Evolutionary conservation across 1,140 invertebrate genomes (phyloP).

Genomic region (Callitettix versicolor): DNA sequence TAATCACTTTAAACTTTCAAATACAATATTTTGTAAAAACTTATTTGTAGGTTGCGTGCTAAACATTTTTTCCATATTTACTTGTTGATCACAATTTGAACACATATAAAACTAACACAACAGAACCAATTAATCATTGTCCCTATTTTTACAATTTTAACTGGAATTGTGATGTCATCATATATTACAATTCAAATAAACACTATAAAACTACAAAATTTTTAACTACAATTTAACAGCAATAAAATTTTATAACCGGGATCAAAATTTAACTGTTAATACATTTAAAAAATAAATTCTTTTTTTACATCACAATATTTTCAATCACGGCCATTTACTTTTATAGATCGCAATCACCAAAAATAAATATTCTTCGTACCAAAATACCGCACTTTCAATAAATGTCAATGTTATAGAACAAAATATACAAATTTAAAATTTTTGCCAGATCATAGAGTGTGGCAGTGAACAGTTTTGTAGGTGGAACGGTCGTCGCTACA

Average conservation of each 20-base stretch:
- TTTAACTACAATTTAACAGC: slow-evolving; percentile 14
- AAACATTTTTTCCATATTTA: slow-evolving; percentile 10
- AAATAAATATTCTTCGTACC: slow-evolving; percentile 20
- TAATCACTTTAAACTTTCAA: neutral
- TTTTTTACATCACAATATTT: slow-evolving; percentile 17
- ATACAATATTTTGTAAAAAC: neutral
- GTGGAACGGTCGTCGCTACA: no score
- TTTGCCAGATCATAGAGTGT: slow-evolving; percentile 10
- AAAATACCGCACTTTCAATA: slow-evolving; percentile 19
- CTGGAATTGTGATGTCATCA: slow-evolving; percentile 11
- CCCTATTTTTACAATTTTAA: neutral
- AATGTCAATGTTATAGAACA: neutral
- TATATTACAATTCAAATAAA: slow-evolving; percentile 10
- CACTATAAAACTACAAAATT: slow-evolving; percentile 17
- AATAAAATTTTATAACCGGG: slow-evolving; percentile 18
- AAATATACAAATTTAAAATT: slow-evolving; percentile 13
- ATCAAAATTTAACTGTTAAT: slow-evolving; percentile 15
- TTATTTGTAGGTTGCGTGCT: slow-evolving; percentile 1
- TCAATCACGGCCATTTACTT: slow-evolving; percentile 15
- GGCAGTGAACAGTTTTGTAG: slow-evolving; percentile 5
- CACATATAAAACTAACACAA: neutral
- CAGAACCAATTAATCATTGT: neutral
- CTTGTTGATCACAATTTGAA: slow-evolving; percentile 3
- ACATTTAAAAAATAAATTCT: slow-evolving; percentile 17
- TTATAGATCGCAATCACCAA: slow-evolving; percentile 13